Evolutionary conservation across 2,113 vertebrate species (phyloP), one percentile per base, ranked within the genome.

Genomic region (Geococcyx californianus): DNA sequence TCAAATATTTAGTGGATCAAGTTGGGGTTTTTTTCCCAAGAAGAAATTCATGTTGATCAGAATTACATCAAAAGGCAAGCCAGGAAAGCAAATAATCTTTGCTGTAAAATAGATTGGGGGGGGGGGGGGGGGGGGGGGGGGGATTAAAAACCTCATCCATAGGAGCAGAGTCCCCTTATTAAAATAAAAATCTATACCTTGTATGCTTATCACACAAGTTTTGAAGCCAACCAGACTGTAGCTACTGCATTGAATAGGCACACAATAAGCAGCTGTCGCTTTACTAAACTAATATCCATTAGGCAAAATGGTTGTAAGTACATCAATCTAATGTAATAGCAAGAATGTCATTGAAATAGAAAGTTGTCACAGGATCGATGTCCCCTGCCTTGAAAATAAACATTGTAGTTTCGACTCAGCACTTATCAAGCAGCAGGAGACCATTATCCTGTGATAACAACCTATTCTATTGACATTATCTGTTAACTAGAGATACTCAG

Each of bases 341-440:
- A 95, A 79, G 49, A 92, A 95, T 94, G 94, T 87, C 95, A 90
- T 47, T 85, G 92, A 62, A 95, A 89, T 56, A 89, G 77, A 90
- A 76, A 94, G 80, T 73, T 93, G 90, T 90, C 94, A 66, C 51
- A 76, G 79, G 92, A 96, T 94, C 97, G 91, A 76, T 95, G 86
- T 90, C 92, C 96, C 94, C 97, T 97, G 93, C 89, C 89, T 94
- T 90, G 93, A 87, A 91, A 95, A 96, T 95, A 86, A 93, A 83
- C 80, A 84, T 74, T 93, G 82, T 92, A 78, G 78, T 89, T 96
- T 95, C 31, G 5, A 92, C 59, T 95, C 84, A 87, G 94, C 90
- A 91, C 89, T 97, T 93, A 93, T 29, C 54, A 78, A 94, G 79
- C 91, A 96, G 94, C 89, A 89, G 92, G 93, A 96, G 91, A 91